Base-by-base conservation (phyloP, 2,888 invertebrate species). In the Cremastobaeus sp. region DNA sequence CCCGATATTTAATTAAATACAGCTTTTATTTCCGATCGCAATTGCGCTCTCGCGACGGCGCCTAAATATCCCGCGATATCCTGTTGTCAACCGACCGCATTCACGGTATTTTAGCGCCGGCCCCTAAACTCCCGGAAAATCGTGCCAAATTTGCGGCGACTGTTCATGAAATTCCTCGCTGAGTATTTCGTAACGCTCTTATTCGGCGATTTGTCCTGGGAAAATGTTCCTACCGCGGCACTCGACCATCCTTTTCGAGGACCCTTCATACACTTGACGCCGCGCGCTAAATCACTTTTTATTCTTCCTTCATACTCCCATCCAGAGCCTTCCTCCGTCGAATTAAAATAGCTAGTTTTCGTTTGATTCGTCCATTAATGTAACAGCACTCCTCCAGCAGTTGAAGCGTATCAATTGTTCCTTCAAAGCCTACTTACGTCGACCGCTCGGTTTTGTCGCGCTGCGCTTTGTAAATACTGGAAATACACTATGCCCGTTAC, bases 161-260 rank as follows among this genome's bases (percentile, higher is more conserved):
- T 60, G 47, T 70, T 62, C 70, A 47, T 55, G 69, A 69, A 69
- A 68, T 68, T 68, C 68, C 68, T 52, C 43, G 65, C 9, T 1
- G 68, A 41, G 34, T 59, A 59, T 68, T 77, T 65, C 45, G 25
- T 65, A 71, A 76, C 70, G 66, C 77, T 75, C 76, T 76, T 77
- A 77, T 34, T 48, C 62, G 65, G 47, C 74, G 73, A 72, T 74
- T 77, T 74, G 74, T 72, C 64, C 78, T 62, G 69, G 66, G 74
- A 73, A 76, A 78, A 78, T 59, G 70, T 72, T 76, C 45, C 70
- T n/a, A 48, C 52, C 35, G 45, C 32, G 60, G 45, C 45, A 60
- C 69, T 48, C 39, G 59, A 62, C 50, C 50, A 34, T n/a, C 17
- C 50, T 62, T 50, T 47, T 50, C 37, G 43, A 62, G 62, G 32